Evolutionary conservation across 1,140 invertebrate species (phyloP).

Genomic region (Ceratina australensis): DNA sequence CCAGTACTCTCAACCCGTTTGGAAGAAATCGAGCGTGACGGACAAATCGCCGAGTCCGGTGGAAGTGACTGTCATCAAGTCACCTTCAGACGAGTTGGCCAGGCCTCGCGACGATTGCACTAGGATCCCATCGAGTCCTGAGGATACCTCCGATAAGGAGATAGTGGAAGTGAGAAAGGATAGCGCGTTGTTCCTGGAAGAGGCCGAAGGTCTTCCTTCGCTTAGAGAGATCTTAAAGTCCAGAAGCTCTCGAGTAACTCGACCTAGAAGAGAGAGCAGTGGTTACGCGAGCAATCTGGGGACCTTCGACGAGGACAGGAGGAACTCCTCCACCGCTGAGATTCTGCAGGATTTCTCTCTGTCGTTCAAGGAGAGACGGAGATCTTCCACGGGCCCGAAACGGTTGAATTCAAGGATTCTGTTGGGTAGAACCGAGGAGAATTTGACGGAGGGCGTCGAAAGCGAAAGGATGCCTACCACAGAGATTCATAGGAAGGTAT

Average conservation of each 20-base stretch:
- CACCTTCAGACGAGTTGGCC: background rate
- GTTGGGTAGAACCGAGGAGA: conserved; percentile 24
- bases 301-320: conserved; percentile 72
- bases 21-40: no score
- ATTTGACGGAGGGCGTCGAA: background rate
- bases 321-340: conserved; percentile 55
- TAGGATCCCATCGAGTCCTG: conserved; percentile 33
- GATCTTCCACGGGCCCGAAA: conserved; percentile 60
- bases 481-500: conserved; percentile 67
- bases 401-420: conserved; percentile 43
- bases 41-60: background rate
- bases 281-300: conserved; percentile 72
- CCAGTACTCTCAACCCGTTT: background rate
- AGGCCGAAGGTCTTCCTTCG: conserved; percentile 56
- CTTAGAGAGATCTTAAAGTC: conserved; percentile 42
- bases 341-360: conserved; percentile 49
- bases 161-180: conserved; percentile 64
- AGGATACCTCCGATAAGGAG: conserved; percentile 35
- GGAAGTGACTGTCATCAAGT: conserved; percentile 8
- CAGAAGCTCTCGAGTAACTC: conserved; percentile 36
- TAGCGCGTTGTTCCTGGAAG: conserved; percentile 68
- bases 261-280: conserved; percentile 71
- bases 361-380: conserved; percentile 58
- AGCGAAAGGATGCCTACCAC: conserved; percentile 69
- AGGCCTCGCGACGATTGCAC: background rate